Conservation (phyloP, 2,888 invertebrate species). For the Thymelicus sylvestris region DNA sequence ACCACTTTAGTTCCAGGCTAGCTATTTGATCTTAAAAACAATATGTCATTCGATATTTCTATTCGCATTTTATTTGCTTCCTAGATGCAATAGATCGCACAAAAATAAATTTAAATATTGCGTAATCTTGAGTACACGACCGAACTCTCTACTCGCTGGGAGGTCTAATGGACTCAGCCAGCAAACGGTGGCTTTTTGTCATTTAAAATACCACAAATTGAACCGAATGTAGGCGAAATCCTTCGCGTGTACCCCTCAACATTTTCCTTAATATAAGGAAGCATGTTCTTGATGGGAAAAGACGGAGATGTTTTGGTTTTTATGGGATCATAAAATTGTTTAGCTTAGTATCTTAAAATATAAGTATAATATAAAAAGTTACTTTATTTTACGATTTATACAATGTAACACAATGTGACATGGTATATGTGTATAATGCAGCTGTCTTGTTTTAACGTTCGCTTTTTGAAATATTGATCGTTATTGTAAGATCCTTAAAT, state of each 20-base stretch:
- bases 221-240: conserved; percentile 37
- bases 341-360: conserved; percentile 14
- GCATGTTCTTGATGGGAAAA: conserved; percentile 12
- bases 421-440: neutral
- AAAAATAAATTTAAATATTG: conserved; percentile 68
- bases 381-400: conserved; percentile 6
- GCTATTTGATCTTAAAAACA: no score
- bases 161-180: conserved; percentile 53
- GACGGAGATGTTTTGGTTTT: conserved; percentile 15
- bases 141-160: conserved; percentile 56
- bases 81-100: conserved; percentile 46
- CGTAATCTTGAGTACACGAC: conserved; percentile 70
- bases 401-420: neutral
- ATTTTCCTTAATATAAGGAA: conserved; percentile 13
- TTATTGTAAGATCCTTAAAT: no score
- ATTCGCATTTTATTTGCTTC: neutral
- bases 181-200: conserved; percentile 68
- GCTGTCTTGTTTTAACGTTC: neutral
- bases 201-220: conserved; percentile 67
- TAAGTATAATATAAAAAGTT: neutral
- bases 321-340: neutral
- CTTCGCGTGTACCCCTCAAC: neutral
- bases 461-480: neutral
- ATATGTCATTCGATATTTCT: neutral
- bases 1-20: no score